A percentile compares a stretch with the other conserved stretches of the same genome.
These are phyloP conservation scores for Sphinx pinastri DNA, from an alignment of 2,888 invertebrate species.

Conservation along the genomic window DNA sequence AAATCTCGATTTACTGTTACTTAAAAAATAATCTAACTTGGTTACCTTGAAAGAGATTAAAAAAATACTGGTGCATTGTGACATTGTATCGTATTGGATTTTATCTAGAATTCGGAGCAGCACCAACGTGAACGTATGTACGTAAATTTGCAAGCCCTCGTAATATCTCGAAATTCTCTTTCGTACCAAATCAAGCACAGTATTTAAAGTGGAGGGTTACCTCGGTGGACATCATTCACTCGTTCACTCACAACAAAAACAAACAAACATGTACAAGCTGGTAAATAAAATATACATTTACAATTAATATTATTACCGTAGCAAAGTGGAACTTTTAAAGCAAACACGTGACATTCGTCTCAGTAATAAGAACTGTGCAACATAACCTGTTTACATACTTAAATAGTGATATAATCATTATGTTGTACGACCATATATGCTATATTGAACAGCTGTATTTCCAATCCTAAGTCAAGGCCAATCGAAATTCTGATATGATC, in stretches of 20 bases:
- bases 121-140: constrained; percentile 45
- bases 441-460: neutral
- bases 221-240: constrained; percentile 49
- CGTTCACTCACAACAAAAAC: constrained; percentile 29
- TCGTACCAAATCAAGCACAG: constrained; percentile 44
- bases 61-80: constrained; percentile 44
- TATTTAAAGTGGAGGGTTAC: constrained; percentile 63
- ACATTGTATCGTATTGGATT: constrained; percentile 48
- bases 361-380: no score
- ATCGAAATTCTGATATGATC: neutral
- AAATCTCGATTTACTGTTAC: no score
- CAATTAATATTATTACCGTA: no score
- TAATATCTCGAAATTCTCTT: constrained; percentile 61
- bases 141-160: constrained; percentile 63
- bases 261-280: constrained; percentile 77
- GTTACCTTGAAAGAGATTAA: constrained; percentile 6
- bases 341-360: no score
- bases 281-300: constrained; percentile 49
- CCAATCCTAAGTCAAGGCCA: neutral
- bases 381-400: neutral
- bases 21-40: neutral
- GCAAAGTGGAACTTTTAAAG: no score
- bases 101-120: constrained; percentile 75
- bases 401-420: neutral
- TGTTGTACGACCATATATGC: neutral